Percentiles rank a stretch among this genome's conserved stretches.
Conservation (phyloP, 1,140 invertebrate genomes). For the Latrodectus geometricus region DNA sequence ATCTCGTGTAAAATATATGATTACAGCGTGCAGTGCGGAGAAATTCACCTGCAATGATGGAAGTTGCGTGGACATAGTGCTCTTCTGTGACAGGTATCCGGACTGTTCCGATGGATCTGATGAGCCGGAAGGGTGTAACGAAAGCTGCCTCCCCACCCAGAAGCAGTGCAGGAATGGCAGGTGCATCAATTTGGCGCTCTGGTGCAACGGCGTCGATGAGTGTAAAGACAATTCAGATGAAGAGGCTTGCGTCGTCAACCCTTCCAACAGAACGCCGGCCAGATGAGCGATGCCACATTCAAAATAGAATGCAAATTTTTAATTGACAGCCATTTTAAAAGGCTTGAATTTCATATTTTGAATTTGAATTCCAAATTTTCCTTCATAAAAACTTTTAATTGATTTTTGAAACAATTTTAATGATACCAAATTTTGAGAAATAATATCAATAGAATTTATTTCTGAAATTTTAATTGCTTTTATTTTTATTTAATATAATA, state of each 20-base stretch:
- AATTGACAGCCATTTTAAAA: no score
- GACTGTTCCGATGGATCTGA: slow-evolving; percentile 79
- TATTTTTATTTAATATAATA: no score
- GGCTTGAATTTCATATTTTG: no score
- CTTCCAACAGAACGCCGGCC: neutral
- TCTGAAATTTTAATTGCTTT: no score
- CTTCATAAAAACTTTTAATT: no score
- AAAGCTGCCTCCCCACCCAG: slow-evolving; percentile 74
- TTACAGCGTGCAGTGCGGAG: slow-evolving; percentile 68
- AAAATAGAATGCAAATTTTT: no score
- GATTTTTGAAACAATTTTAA: no score
- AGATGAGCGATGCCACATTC: no score
- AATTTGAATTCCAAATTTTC: no score
- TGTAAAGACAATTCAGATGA: slow-evolving; percentile 86
- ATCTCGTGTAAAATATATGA: no score
- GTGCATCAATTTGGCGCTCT: slow-evolving; percentile 74
- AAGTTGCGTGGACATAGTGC: slow-evolving; percentile 75
- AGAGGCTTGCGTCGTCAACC: slow-evolving; percentile 70
- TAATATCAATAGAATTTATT: no score
- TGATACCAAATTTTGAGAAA: no score
- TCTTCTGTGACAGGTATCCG: slow-evolving; percentile 78
- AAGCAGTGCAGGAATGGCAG: slow-evolving; percentile 78
- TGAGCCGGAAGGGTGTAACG: slow-evolving; percentile 74
- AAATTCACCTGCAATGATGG: slow-evolving; percentile 78
- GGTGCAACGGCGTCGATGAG: slow-evolving; percentile 83